Evolutionary conservation across 2,113 vertebrate species (phyloP), one percentile per base, ranked within the genome.

Genomic region (Arenaria interpres): DNA sequence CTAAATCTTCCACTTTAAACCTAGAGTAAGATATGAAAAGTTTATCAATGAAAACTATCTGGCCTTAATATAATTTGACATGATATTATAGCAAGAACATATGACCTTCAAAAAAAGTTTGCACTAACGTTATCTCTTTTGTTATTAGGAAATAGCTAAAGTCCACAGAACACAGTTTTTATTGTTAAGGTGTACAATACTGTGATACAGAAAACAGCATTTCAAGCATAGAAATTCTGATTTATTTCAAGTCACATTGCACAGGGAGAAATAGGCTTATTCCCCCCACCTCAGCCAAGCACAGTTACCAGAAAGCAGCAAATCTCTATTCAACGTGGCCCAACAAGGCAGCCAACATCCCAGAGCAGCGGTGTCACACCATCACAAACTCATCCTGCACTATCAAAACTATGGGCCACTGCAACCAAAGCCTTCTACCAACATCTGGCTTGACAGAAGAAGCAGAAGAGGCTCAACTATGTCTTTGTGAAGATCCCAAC

Each of bases 321-420:
- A 68, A 43, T n/a, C 57, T 67, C 35, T 43, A 14, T 4, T 43
- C 11, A 79, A 14, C 3, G 2, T 3, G 24, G 15, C 35, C 83
- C 46, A 68, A 28, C 1, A 7, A 39, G 33, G 57, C 41, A 81
- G 39, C 14, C 3, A 7, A 75, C n/a, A 69, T 13, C 54, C 63
- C 25, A 60, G 30, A 54, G n/a, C 35, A 81, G 25, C 46, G 33
- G 16, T 25, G 59, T 45, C 77, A 92, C 53, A 60, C 43, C 7
- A 2, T 1, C 0, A 0, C 13, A 20, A 62, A 68, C 17, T 33
- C 45, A 62, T 20, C 18, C 23, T 75, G 46, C 45, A 15, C 30
- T 32, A 35, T 9, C 13, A 53, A 37, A 88, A 60, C 51, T 15
- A 51, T 1, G 9, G 50, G 41, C 21, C 50, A 43, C 7, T 37